A percentile compares a stretch with the other conserved stretches of the same genome.
These are phyloP conservation scores for Pelvicachromis taeniatus DNA, from an alignment of 2,113 vertebrate genomes.

Conservation along the genomic window DNA sequence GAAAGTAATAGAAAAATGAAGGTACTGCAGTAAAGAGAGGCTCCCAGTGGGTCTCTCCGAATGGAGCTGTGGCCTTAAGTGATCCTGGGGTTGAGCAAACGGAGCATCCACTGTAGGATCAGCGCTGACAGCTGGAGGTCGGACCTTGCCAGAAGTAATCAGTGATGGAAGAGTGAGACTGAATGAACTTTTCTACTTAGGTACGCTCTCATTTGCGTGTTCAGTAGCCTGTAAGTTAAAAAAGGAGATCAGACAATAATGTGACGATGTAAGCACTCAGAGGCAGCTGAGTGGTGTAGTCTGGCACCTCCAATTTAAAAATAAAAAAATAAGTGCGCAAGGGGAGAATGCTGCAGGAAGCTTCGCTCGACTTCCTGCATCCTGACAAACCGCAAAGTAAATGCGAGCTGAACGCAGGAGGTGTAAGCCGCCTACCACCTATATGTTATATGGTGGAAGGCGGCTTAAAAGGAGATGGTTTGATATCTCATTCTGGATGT, in stretches of 20 bases:
- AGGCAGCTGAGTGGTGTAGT: background rate
- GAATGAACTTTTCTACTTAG: conserved; percentile 12
- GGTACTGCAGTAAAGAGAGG: background rate
- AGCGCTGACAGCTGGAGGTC: conserved; percentile 45
- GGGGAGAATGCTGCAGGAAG: background rate
- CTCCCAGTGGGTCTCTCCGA: conserved; percentile 6
- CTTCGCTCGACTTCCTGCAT: background rate
- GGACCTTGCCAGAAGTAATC: conserved; percentile 39
- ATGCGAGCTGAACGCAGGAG: background rate
- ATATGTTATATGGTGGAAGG: background rate
- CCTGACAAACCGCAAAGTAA: background rate
- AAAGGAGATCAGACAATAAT: background rate
- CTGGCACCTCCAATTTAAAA: background rate
- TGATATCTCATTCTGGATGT: background rate
- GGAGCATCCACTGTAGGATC: conserved; percentile 23
- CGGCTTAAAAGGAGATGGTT: background rate
- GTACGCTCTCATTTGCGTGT: background rate
- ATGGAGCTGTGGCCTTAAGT: conserved; percentile 8
- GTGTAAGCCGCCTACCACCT: background rate
- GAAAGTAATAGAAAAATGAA: conserved; percentile 40
- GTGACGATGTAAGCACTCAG: background rate
- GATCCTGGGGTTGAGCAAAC: conserved; percentile 41
- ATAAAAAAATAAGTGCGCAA: background rate
- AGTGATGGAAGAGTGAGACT: background rate
- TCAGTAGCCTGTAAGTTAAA: background rate